phyloP scores from a whole-genome alignment of 2,113 vertebrate genomes.

The Rhagologus leucostigma region DNA sequence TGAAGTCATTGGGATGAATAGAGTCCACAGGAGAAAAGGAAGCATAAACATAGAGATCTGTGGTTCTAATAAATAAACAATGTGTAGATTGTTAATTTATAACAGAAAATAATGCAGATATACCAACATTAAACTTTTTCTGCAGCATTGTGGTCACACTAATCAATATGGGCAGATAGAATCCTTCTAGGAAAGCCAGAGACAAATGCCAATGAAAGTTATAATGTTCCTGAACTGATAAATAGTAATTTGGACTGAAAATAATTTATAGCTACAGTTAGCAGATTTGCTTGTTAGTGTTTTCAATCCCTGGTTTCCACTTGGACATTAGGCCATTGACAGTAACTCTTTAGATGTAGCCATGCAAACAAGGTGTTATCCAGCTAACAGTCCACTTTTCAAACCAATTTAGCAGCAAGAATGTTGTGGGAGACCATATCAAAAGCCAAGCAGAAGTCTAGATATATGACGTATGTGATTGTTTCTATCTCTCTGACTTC shows the following conservation, averaged over 20 bases:
- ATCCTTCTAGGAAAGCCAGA: neutral
- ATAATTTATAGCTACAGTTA: neutral
- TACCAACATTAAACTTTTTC: neutral
- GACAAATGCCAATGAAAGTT: neutral
- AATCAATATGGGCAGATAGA: neutral
- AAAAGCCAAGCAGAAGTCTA: neutral
- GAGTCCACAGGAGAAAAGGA: neutral
- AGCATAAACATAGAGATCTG: neutral
- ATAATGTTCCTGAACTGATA: neutral
- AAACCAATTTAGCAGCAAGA: neutral
- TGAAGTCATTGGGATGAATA: neutral
- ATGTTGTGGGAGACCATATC: neutral
- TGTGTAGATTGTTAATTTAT: neutral
- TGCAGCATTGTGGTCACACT: neutral
- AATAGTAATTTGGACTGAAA: neutral
- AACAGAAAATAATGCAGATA: neutral
- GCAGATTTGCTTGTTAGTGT: neutral
- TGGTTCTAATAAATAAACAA: neutral
- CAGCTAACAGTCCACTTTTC: neutral
- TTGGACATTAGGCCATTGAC: neutral
- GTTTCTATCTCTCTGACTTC: neutral
- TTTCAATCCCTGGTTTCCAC: neutral
- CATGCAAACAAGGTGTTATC: neutral
- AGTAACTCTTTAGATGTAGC: neutral
- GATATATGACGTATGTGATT: neutral